Conservation (phyloP, 2,113 vertebrate genomes). For the Geococcyx californianus region DNA sequence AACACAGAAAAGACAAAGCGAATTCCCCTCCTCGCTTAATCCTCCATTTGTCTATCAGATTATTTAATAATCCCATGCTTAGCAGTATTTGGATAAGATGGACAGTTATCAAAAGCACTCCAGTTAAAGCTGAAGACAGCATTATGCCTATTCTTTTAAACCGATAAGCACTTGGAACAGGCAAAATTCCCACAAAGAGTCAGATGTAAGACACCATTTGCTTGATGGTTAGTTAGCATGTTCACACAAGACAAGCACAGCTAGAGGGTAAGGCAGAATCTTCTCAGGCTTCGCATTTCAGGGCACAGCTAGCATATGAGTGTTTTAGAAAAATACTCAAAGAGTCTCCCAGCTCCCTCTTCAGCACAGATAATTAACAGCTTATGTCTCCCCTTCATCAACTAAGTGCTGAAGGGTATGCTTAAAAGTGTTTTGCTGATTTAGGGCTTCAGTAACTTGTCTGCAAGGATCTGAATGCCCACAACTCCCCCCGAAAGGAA, state of each 20-base stretch:
- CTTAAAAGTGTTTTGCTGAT: background rate
- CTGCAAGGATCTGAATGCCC: background rate
- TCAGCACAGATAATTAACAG: slow-evolving; percentile 24
- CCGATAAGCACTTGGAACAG: background rate
- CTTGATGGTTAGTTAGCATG: background rate
- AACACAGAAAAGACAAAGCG: background rate
- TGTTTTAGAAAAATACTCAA: background rate
- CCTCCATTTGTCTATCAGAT: background rate
- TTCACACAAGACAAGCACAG: background rate
- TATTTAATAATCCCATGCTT: background rate
- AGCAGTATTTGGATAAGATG: background rate
- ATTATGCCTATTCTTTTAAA: background rate
- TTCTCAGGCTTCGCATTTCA: background rate
- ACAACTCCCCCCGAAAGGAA: background rate
- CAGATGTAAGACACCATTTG: background rate
- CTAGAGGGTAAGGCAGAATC: background rate
- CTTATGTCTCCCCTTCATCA: background rate
- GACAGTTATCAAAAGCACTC: background rate
- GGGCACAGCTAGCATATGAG: background rate
- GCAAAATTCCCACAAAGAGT: background rate
- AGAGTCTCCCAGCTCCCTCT: background rate
- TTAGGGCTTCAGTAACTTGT: background rate
- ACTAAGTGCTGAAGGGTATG: background rate
- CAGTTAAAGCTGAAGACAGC: background rate
- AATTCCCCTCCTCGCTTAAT: background rate